These are phyloP conservation scores for Paralichthys olivaceus DNA, from an alignment of 2,113 vertebrate species.

Conservation along the genomic window DNA sequence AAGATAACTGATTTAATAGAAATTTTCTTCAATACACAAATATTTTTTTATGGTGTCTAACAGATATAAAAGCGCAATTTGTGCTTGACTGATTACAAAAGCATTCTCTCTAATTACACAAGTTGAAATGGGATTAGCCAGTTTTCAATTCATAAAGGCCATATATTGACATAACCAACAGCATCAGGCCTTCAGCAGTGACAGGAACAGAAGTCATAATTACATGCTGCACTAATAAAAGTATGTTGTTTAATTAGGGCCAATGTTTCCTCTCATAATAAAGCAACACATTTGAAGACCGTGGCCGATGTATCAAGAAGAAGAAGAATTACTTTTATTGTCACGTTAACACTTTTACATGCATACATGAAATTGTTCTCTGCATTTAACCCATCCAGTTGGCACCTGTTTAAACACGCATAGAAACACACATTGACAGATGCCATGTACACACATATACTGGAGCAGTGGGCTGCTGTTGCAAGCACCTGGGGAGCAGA, in stretches of 20 bases:
- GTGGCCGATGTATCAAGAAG: conserved; percentile 49
- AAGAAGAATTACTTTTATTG: too few relatives aligned
- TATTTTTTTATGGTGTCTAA: conserved; percentile 54
- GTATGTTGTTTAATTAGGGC: conserved; percentile 72
- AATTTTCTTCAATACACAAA: conserved; percentile 56
- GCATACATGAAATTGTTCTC: too few relatives aligned
- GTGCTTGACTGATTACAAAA: conserved; percentile 62
- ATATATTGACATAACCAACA: conserved; percentile 45
- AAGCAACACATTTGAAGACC: conserved; percentile 45
- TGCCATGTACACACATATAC: too few relatives aligned
- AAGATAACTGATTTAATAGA: conserved; percentile 71
- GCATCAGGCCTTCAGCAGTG: conserved; percentile 36
- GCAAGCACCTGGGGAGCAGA: too few relatives aligned
- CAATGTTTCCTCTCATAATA: conserved; percentile 54
- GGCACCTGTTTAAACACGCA: too few relatives aligned
- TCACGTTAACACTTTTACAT: too few relatives aligned
- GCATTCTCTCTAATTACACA: conserved; percentile 68
- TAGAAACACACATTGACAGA: too few relatives aligned
- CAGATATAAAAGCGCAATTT: conserved; percentile 70
- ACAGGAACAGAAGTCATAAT: conserved; percentile 40
- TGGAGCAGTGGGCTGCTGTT: too few relatives aligned
- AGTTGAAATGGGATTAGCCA: conserved; percentile 74
- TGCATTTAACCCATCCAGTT: too few relatives aligned
- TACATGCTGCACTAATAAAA: conserved; percentile 59
- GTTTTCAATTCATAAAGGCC: conserved; percentile 46